Evolutionary conservation across 2,888 invertebrate species (phyloP), one percentile per base, ranked within the genome.

Genomic region (Desoria tigrina): DNA sequence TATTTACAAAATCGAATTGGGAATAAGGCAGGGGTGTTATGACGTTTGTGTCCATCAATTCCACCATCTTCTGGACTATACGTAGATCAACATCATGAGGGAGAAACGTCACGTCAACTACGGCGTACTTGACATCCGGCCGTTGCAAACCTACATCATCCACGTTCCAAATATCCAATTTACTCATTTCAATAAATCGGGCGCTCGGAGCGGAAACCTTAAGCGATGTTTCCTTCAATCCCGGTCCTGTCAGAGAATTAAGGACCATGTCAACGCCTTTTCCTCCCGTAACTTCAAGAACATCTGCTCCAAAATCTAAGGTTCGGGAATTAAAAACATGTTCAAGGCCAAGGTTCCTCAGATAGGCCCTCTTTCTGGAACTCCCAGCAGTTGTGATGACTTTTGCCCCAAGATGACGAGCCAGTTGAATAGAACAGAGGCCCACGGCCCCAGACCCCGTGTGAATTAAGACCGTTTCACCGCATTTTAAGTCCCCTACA

Each of bases 151-250:
- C 55, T 0, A 71, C 68, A 18, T 71, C 71, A 16, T 71, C 71
- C 2, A 53, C 37, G 9, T 45, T 53, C 65, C 65, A 71, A 51
- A 65, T 61, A 2, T 50, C 55, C 11, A 71, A 39, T 39, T 66
- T 67, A n/a, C 68, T 63, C 67, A 71, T 71, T 63, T 71, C 71
- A 21, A 71, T 45, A 57, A 71, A 71, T 23, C 66, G 27, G 2
- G 65, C 71, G 2, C 54, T 54, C 21, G 37, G 24, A 2, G 23
- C 50, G 24, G 63, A 65, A 23, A 54, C 59, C 16, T 58, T 42
- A 0, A 71, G 49, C 0, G 68, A 50, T 0, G 68, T 65, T 32
- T 71, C 71, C 32, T 71, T 71, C 32, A 71, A 70, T 18, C 67
- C 65, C 1, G 65, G 61, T n/a, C 67, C 63, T 2, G 68, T 68